Evolutionary conservation across 2,888 invertebrate species (phyloP), one percentile per base, ranked within the genome.

Genomic region (Anarsia innoxiella): DNA sequence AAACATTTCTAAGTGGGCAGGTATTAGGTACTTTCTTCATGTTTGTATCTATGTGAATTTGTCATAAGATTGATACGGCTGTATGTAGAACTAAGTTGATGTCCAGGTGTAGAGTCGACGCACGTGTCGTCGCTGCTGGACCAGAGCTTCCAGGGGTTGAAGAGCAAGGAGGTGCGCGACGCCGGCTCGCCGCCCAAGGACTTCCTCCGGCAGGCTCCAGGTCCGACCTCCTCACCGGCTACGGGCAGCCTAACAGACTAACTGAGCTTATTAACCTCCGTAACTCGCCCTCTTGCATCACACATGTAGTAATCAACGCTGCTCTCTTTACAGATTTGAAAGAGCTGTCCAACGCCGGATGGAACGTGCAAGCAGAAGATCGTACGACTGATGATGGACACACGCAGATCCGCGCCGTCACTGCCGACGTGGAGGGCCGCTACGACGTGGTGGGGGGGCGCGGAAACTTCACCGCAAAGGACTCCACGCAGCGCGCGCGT

Each of bases 131-230:
- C 91, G 9, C 84, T 93, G 59, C 87, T 88, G 36, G 92, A 93
- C 75, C 92, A 93, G 75, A 91, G 89, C 66, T 93, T 92, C 79
- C 87, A 91, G 68, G 90, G 91, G 46, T 86, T 92, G 70, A 93
- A 93, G 80, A 88, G 89, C 54, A 92, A 93, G 80, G 92, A 93
- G 78, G 90, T 93, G 44, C 87, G 92, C 40, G 93, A 93, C 66
- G 92, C 92, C 12, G 90, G 90, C 73, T 91, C 91, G 41, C 92
- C 93, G 15, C 90, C 90, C 39, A 87, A 88, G 71, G 90, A 90
- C 64, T 80, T 75, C 72, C 56, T 67, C 50, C 83, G 77, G 70
- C 72, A 73, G 63, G 75, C 71, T 64, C 78, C 80, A 83, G 85
- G 86, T 85, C 57, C 56, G 56, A n/a, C 57, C 50, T 55, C 59